Evolutionary conservation across 2,888 invertebrate genomes (phyloP).

Genomic region (Pristionchus exspectatus): DNA sequence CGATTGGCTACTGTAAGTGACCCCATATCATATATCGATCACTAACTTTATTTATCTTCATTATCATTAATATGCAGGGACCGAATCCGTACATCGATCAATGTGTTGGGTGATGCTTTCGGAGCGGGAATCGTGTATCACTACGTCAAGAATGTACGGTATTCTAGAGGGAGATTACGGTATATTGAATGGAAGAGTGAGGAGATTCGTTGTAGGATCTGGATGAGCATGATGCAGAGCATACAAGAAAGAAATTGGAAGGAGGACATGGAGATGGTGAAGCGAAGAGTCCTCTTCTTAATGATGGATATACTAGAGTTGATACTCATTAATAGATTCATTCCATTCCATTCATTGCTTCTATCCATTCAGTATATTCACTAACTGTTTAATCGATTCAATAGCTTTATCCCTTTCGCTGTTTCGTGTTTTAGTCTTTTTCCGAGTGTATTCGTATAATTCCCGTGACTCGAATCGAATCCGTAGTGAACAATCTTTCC

Average conservation of each 20-base stretch:
- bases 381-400: slow-evolving; percentile 19
- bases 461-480: slow-evolving; percentile 35
- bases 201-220: slow-evolving; percentile 32
- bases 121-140: slow-evolving; percentile 83
- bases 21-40: neutral
- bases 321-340: neutral
- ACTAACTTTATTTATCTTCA: neutral
- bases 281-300: slow-evolving; percentile 23
- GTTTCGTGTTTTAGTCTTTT: neutral
- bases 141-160: slow-evolving; percentile 79
- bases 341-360: neutral
- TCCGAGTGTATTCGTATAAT: slow-evolving; percentile 2
- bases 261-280: slow-evolving; percentile 38
- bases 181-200: neutral
- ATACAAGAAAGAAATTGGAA: slow-evolving; percentile 34
- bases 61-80: slow-evolving; percentile 79
- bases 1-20: slow-evolving; percentile 81
- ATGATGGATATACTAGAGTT: slow-evolving; percentile 51
- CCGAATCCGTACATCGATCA: slow-evolving; percentile 82
- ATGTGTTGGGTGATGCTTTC: slow-evolving; percentile 83
- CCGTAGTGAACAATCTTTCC: slow-evolving; percentile 39
- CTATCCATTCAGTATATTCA: neutral
- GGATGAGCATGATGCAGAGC: slow-evolving; percentile 50
- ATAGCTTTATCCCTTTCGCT: slow-evolving; percentile 28
- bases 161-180: neutral